Base-by-base conservation (phyloP, 2,113 vertebrate genomes). In the Gobiocypris rarus region DNA sequence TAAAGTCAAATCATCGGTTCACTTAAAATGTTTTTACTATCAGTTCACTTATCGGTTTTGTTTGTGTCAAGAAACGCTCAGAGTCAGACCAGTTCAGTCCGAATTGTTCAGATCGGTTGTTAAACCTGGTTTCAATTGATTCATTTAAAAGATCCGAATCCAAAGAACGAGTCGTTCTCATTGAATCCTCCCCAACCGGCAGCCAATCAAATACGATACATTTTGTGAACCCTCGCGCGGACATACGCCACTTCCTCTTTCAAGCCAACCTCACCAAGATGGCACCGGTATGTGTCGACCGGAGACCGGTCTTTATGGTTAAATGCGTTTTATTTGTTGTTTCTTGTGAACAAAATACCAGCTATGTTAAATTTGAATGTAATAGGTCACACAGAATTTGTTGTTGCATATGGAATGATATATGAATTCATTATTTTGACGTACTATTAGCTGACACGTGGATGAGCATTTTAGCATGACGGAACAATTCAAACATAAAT, bases 221-320 rank as follows among this genome's bases (percentile, higher is more conserved):
- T 24, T 50, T 5, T 4, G 31, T 15, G 58, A 82, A 65, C 1
- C 19, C 65, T 59, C n/a, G 56, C 38, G 76, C 31, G n/a, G 19
- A 24, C 0, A 0, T 3, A 81, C 84, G 71, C 34, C 76, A 73
- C 82, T 52, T 88, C 87, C 84, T 88, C 65, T 86, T 86, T 54
- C 65, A 43, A 14, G 31, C 61, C 24, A 50, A 56, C 41, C 70
- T 75, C 52, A 19, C 24, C 58, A 65, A 73, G 52, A 86, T 88
- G 87, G 87, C 84, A 24, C 77, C 76, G 87, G 87, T 88, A 77
- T 0, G 87, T 88, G 3, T 38, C 17, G n/a, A 9, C 22, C 50
- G 19, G 10, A 4, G 5, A 5, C 38, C 0, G 50, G 9, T 58
- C 41, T 85, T 63, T 15, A 31, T 4, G 0, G 13, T 28, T 31